Evolutionary conservation across 2,888 invertebrate genomes (phyloP).

Genomic region (Uropetala carovei): DNA sequence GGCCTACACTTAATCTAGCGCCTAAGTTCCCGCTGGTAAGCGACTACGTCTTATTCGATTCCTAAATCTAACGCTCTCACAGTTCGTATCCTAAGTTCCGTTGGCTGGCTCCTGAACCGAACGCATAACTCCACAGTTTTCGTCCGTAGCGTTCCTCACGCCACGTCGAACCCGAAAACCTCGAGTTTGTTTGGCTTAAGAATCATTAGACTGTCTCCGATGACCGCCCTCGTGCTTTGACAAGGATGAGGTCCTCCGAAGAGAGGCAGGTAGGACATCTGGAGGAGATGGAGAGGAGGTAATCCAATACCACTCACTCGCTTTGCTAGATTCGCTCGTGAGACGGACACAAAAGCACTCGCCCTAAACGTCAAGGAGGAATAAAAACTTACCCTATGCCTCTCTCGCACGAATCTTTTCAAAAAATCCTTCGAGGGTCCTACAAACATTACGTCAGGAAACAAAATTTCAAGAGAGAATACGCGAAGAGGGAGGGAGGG

Average conservation of each 20-base stretch:
- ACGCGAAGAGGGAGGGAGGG: background rate
- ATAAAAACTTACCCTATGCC: background rate
- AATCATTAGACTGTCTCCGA: constrained; percentile 16
- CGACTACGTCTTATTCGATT: background rate
- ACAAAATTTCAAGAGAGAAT: background rate
- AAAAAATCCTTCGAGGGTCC: background rate
- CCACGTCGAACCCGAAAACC: background rate
- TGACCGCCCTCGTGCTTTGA: constrained; percentile 14
- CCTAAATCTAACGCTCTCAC: background rate
- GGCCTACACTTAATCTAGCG: no score
- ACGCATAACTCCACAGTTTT: background rate
- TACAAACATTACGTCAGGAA: background rate
- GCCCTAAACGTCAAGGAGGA: background rate
- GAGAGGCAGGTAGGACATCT: background rate
- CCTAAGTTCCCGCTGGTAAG: no score
- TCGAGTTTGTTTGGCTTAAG: constrained; percentile 8
- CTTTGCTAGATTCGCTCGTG: background rate
- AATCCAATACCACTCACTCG: background rate
- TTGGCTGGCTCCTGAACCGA: background rate
- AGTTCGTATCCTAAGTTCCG: background rate
- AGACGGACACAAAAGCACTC: background rate
- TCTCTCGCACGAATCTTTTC: background rate
- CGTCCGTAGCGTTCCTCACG: background rate
- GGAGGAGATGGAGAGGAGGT: background rate
- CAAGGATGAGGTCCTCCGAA: background rate